Evolutionary conservation across 2,113 vertebrate genomes (phyloP).

Genomic region (Cyprinodon brontotheroides): DNA sequence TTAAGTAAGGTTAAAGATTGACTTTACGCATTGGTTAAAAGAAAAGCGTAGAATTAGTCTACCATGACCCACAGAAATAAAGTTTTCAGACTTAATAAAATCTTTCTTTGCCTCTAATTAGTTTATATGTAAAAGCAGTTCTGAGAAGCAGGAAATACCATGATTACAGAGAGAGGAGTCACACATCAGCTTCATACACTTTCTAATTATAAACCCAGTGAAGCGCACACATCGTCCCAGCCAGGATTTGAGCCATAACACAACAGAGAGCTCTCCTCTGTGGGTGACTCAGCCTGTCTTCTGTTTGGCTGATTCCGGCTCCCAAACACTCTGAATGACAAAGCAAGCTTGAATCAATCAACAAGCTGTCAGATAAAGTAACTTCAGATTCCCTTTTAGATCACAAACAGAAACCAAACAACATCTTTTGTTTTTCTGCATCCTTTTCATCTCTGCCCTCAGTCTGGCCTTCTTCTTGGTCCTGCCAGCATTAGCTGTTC

Average conservation of each 20-base stretch:
- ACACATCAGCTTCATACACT: constrained; percentile 13
- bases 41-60: neutral
- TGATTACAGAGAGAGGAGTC: constrained; percentile 2
- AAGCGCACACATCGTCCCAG: constrained; percentile 14
- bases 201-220: constrained; percentile 27
- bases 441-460: constrained; percentile 11
- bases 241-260: constrained; percentile 53
- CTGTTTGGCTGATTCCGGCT: constrained; percentile 49
- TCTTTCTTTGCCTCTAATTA: constrained; percentile 25
- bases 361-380: constrained; percentile 52
- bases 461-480: constrained; percentile 24
- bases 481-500: constrained; percentile 2
- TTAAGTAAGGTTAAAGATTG: constrained; percentile 10
- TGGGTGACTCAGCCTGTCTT: constrained; percentile 54
- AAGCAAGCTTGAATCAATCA: constrained; percentile 55
- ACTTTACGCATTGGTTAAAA: neutral
- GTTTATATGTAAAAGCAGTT: constrained; percentile 19
- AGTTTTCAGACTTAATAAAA: constrained; percentile 30
- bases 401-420: constrained; percentile 5
- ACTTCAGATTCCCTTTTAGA: constrained; percentile 20
- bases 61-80: neutral
- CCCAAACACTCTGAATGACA: constrained; percentile 34
- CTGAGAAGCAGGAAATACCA: constrained; percentile 6
- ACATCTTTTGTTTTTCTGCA: constrained; percentile 17
- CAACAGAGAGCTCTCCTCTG: constrained; percentile 50